Base-by-base conservation (phyloP, 2,888 invertebrate genomes). In the Papilio protenor region DNA sequence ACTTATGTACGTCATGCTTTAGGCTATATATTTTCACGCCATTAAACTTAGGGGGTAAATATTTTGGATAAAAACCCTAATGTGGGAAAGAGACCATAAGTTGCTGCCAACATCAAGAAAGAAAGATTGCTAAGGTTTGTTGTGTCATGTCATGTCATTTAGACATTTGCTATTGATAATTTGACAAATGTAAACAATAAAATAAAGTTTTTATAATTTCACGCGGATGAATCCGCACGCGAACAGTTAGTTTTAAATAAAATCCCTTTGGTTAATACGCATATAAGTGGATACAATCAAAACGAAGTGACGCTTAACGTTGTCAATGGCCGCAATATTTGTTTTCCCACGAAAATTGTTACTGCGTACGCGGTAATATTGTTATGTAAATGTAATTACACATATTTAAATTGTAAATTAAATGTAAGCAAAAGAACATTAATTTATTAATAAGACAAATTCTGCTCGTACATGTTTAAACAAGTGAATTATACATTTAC, bases 351-450 rank as follows among this genome's bases (percentile, higher is more conserved):
- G 33, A 66, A 66, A 40, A 66, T 66, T n/a, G 40, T 40, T 40
- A 40, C n/a, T 40, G 64, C 64, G 18, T 33, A 64, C 64, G 33
- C 18, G 1, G 33, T 33, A 64, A 33, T 64, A 64, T 33, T 64
- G 18, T 64, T 64, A 64, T 12, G 64, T 64, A 33, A n/a, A 64
- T 33, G 33, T 64, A 33, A 64, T 64, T 64, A 64, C 33, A 64
- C n/a, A 64, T 40, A 59, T 59, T 59, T 59, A 64, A 64, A 40
- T 40, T 64, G 64, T 40, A 18, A 64, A 64, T 64, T 64, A 64
- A 64, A 64, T 64, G 61, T 64, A 64, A 64, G 2, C 33, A 64
- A 64, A 64, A 64, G 33, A 6, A 64, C 14, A 33, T 6, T 59
- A 59, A 59, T 52, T 52, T 52, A 61, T 40, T 66, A 40, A 40